Conservation (phyloP, 1,140 invertebrate genomes). For the Marisa cornuarietis region DNA sequence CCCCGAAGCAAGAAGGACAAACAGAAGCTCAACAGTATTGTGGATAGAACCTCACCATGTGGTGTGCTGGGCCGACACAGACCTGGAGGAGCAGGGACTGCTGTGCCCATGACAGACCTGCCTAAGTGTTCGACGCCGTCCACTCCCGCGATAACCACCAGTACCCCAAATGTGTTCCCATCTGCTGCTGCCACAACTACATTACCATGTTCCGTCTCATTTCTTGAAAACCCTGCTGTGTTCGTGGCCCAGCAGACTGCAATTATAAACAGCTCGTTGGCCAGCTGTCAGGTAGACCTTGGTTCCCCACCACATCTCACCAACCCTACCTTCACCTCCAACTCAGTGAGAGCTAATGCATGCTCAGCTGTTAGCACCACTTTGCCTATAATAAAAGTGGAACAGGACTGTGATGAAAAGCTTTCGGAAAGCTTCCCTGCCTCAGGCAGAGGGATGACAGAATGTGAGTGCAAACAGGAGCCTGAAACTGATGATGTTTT, state of each 20-base stretch:
- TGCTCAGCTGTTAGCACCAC: not conserved
- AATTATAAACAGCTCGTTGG: slow-evolving; percentile 49
- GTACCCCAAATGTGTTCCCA: slow-evolving; percentile 12
- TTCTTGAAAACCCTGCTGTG: slow-evolving; percentile 88
- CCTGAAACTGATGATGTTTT: not conserved
- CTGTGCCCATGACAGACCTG: not conserved
- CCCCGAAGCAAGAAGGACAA: slow-evolving; percentile 37
- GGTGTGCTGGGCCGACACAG: slow-evolving; percentile 7
- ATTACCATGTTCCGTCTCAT: slow-evolving; percentile 70
- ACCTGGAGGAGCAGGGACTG: not conserved
- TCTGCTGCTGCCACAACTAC: not conserved
- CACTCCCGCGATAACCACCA: slow-evolving; percentile 22
- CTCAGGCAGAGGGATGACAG: not conserved
- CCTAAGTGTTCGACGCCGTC: slow-evolving; percentile 37
- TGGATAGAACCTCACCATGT: slow-evolving; percentile 51
- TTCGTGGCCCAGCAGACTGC: slow-evolving; percentile 73
- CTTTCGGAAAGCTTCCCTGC: not conserved
- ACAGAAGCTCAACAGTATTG: slow-evolving; percentile 45
- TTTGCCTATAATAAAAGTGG: slow-evolving; percentile 13
- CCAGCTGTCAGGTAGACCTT: slow-evolving; percentile 18
- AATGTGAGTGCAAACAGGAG: slow-evolving; percentile 14
- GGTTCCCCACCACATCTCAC: slow-evolving; percentile 4
- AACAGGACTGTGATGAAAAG: slow-evolving; percentile 13
- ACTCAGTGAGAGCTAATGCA: not conserved
- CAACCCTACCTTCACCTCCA: not conserved